Evolutionary conservation across 2,797 vertebrate genomes (phyloP).

Genomic region (Cryptoblepharus egeriae): DNA sequence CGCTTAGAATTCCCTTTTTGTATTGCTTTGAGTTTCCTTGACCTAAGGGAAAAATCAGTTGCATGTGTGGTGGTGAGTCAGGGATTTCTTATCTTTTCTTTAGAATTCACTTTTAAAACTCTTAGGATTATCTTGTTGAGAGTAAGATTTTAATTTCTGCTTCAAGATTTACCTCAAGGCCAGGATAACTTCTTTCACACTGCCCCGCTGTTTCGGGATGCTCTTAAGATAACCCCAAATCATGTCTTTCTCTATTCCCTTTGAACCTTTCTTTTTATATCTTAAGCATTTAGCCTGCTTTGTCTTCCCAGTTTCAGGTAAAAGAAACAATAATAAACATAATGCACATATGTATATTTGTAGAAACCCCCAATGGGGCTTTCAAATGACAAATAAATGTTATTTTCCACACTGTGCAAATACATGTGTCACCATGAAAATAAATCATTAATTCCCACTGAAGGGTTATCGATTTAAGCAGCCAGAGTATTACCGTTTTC

Average conservation of each 20-base stretch:
- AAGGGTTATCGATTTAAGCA: constrained; percentile 57
- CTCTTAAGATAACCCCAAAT: constrained; percentile 23
- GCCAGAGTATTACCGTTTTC: constrained; percentile 23
- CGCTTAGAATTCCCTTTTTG: not conserved
- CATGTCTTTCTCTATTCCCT: constrained; percentile 16
- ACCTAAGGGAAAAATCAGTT: not conserved
- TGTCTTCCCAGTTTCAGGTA: constrained; percentile 25
- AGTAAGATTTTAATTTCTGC: constrained; percentile 8
- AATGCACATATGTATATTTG: constrained; percentile 15
- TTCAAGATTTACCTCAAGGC: constrained; percentile 3
- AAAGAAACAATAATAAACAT: constrained; percentile 26
- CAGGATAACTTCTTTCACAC: constrained; percentile 28
- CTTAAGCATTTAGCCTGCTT: not conserved
- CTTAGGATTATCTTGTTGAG: not conserved
- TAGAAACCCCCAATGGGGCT: not conserved
- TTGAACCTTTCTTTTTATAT: constrained; percentile 23
- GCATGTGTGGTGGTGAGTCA: not conserved
- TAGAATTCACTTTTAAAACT: not conserved
- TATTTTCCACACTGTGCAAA: constrained; percentile 49
- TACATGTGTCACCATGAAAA: constrained; percentile 48
- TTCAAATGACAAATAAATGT: constrained; percentile 38
- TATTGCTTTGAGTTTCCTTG: not conserved
- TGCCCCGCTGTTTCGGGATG: not conserved
- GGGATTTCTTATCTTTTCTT: constrained; percentile 2
- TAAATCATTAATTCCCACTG: constrained; percentile 47